phyloP scores from a whole-genome alignment of 2,888 invertebrate species.

The Apodemia duryi region DNA sequence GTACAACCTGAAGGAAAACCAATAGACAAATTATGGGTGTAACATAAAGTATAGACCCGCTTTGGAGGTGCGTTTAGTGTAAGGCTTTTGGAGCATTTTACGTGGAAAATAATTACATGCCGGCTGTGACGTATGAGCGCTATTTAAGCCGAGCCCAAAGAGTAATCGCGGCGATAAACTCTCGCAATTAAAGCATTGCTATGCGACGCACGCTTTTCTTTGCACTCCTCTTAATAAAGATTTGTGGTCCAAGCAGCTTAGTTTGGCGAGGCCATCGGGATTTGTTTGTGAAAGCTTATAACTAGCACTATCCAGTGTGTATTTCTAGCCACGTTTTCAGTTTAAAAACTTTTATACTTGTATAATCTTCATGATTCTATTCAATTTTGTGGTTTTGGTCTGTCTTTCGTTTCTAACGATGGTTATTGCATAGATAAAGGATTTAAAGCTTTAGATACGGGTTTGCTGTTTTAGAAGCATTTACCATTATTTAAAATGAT shows the following conservation, averaged over 20 bases:
- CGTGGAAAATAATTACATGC: constrained; percentile 75
- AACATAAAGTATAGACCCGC: constrained; percentile 49
- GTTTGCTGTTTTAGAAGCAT: not conserved
- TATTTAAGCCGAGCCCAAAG: constrained; percentile 71
- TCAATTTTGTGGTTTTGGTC: constrained; percentile 7
- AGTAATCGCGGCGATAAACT: constrained; percentile 74
- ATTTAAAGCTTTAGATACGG: not conserved
- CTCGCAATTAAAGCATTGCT: constrained; percentile 75
- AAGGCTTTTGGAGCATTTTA: constrained; percentile 69
- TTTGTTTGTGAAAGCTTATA: constrained; percentile 34
- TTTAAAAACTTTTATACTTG: constrained; percentile 9
- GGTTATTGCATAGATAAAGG: not conserved
- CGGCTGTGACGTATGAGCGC: constrained; percentile 70
- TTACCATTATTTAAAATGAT: not conserved
- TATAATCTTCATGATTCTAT: constrained; percentile 8
- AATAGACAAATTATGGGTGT: constrained; percentile 62
- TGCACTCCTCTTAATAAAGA: constrained; percentile 66
- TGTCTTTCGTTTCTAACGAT: not conserved
- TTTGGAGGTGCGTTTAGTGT: constrained; percentile 39
- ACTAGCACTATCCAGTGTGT: constrained; percentile 11
- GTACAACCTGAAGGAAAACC: constrained; percentile 38
- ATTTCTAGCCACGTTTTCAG: constrained; percentile 14
- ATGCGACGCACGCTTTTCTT: constrained; percentile 76
- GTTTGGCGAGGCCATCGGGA: constrained; percentile 37
- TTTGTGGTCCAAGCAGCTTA: constrained; percentile 51